A percentile compares a stretch with the other conserved stretches of the same genome.
phyloP scores from a whole-genome alignment of 2,888 invertebrate species.

The Drosophila putrida region DNA sequence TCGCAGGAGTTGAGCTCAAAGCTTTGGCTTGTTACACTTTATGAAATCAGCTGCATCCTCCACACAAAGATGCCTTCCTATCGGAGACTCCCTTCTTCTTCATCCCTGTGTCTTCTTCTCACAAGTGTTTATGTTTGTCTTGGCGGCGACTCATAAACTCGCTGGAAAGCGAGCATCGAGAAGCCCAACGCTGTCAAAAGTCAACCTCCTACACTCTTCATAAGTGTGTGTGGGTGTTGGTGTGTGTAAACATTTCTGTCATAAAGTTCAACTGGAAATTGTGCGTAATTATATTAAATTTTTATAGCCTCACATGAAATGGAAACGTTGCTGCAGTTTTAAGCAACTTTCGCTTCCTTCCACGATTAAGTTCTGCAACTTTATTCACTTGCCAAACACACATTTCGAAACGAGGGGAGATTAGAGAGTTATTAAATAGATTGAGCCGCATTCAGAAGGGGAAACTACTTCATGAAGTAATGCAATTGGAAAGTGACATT shows the following conservation, averaged over 20 bases:
- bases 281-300: conserved; percentile 82
- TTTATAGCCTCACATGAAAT: conserved; percentile 72
- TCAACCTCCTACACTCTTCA: conserved; percentile 26
- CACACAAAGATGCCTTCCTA: background rate
- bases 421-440: conserved; percentile 33
- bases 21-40: conserved; percentile 77
- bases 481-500: background rate
- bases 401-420: conserved; percentile 9
- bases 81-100: background rate
- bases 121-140: conserved; percentile 81
- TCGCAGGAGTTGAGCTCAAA: conserved; percentile 75
- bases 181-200: conserved; percentile 58
- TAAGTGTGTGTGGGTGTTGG: conserved; percentile 38
- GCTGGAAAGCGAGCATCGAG: conserved; percentile 53
- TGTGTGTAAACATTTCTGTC: conserved; percentile 41
- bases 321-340: conserved; percentile 66
- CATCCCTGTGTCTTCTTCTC: conserved; percentile 12
- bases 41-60: conserved; percentile 71
- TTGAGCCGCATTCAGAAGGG: background rate
- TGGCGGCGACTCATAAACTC: conserved; percentile 72
- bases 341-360: conserved; percentile 16
- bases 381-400: conserved; percentile 37
- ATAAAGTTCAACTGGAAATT: conserved; percentile 77
- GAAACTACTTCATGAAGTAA: background rate
- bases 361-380: conserved; percentile 22